Percentiles rank a stretch among this genome's conserved stretches.
Conservation (phyloP, 2,888 invertebrate genomes). For the Pollenia angustigena region DNA sequence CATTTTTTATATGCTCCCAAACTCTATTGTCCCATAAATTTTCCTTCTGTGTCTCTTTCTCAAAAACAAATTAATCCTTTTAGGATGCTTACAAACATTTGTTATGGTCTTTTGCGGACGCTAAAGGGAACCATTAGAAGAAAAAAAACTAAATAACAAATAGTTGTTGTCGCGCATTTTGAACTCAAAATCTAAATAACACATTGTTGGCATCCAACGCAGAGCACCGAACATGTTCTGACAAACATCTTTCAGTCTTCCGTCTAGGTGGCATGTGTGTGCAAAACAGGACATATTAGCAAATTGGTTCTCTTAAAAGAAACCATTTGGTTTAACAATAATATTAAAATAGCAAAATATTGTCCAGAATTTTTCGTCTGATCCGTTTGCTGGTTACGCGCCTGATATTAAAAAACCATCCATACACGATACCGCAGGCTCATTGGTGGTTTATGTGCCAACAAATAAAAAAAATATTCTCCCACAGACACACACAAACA, state of each 20-base stretch:
- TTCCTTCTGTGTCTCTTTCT: slow-evolving; percentile 4
- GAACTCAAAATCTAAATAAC: not conserved
- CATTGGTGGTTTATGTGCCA: slow-evolving; percentile 66
- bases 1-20: slow-evolving; percentile 16
- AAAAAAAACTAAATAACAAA: slow-evolving; percentile 32
- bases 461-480: slow-evolving; percentile 36
- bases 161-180: slow-evolving; percentile 21
- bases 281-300: not conserved
- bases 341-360: no score
- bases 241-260: no score
- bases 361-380: no score
- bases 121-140: slow-evolving; percentile 47
- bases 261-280: not conserved
- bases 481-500: not conserved
- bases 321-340: not conserved
- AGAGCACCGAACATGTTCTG: not conserved
- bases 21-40: slow-evolving; percentile 38
- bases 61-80: slow-evolving; percentile 62
- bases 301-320: not conserved
- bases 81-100: slow-evolving; percentile 59
- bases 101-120: slow-evolving; percentile 65
- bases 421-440: slow-evolving; percentile 59
- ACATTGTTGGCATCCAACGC: slow-evolving; percentile 61
- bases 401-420: not conserved
- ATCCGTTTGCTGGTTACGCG: not conserved